Evolutionary conservation across 2,797 vertebrate species (phyloP), one percentile per base, ranked within the genome.

Genomic region (Columba guinea): DNA sequence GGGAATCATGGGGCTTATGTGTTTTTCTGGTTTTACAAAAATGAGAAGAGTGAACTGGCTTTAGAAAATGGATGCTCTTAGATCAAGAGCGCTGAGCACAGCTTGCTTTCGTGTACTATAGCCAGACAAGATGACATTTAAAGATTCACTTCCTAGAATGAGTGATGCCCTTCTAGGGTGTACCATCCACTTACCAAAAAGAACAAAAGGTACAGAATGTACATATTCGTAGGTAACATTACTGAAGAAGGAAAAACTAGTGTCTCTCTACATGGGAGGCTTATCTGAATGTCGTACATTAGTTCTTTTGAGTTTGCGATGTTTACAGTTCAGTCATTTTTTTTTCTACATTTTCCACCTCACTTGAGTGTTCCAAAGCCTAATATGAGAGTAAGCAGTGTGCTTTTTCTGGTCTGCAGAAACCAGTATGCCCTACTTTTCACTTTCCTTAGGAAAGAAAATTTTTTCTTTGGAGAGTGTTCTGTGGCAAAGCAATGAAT

Each of bases 341-440:
- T 87, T 94, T 76, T 80, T 73, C 73, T 89, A 39, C 37, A 74
- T 94, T 94, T 95, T 95, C 92, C 92, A 92, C 86, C 73, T 94
- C 88, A 84, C 88, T 96, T 87, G 78, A 77, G 58, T 92, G 90
- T 94, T 93, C 60, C 71, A 58, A 81, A 88, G 63, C 34, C 39
- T 80, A 87, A 91, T 88, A 94, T 0, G 7, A 84, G 49, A 82
- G 39, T 68, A 84, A 93, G 89, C 62, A 80, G 51, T 34, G 46
- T 90, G 81, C 83, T 94, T 92, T 92, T 84, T 84, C 90, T 95
- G 69, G 68, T 83, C 82, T 89, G 81, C 79, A 92, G 69, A 86
- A 84, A 89, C 63, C 55, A 64, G 59, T 74, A 53, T 93, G 91
- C 84, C 89, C 92, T 95, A 95, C 79, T 92, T 96, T 96, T 84